Evolutionary conservation across 2,888 invertebrate species (phyloP), one percentile per base, ranked within the genome.

Genomic region (Dichetophora obliterata): DNA sequence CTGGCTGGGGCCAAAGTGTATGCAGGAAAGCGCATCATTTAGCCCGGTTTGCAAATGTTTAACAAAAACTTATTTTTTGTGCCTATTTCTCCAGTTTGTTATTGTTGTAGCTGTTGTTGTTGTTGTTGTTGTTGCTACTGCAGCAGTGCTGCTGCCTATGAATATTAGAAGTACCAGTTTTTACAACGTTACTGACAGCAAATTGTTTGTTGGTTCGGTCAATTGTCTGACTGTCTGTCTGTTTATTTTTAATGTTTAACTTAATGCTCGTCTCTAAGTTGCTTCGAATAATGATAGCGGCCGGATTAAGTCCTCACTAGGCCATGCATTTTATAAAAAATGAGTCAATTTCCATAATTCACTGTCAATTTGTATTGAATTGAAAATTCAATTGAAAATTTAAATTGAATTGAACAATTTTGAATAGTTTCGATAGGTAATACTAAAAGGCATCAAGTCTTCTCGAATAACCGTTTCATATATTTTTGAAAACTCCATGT

Each of bases 11-110:
- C 27, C 57, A 59, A 59, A 59, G 11, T 59, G 27, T 59, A 11
- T 59, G 59, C 59, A 59, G 59, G 59, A 59, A 27, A 59, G 59
- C 59, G 24, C 59, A 59, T 59, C 59, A 27, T 27, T 59, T 59
- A 59, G 59, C 59, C 59, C 24, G 37, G 34, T 34, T 66, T 66
- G 66, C 6, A 37, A 66, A 37, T 22, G 66, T 34, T 66, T 66
- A 37, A 34, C n/a, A n/a, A 16, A 66, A 66, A n/a, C 9, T 65
- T 11, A 5, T 19, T 59, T 27, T 59, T 59, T 9, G 11, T 27
- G 59, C 24, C 27, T 59, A 27, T 27, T 59, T 22, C 19, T 22
- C 1, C 22, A 19, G 22, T 57, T 11, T 19, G 22, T 22, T 59
- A 5, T 4, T 59, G 19, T 59, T 59, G 24, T 59, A 11, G n/a